Base-by-base conservation (phyloP, 1,140 invertebrate genomes). In the Drosophila tani region DNA sequence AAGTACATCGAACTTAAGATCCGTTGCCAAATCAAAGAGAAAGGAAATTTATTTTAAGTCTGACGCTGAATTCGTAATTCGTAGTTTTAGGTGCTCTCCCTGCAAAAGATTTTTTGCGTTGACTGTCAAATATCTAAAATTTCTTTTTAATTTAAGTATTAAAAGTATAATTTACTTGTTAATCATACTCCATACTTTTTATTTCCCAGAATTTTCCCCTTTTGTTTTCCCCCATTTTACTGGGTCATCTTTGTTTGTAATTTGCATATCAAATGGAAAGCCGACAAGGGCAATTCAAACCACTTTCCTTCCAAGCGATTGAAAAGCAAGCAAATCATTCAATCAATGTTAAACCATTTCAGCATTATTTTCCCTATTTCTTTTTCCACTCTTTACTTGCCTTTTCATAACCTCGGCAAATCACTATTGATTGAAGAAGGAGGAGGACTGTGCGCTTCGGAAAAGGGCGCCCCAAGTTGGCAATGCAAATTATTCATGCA, bases 401-500 rank as follows among this genome's bases (percentile, higher is more conserved):
- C 56, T 50, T 69, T 88, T 79, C 76, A 78, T 77, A 80, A 47
- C 59, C 83, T 76, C 83, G 71, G 59, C 63, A 77, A 56, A 88
- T 78, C 73, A 63, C 59, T 81, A 88, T 83, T 64, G 84, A 88
- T 83, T 88, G 68, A 50, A 27, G 65, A 8, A 19, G 51, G 32
- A 19, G 32, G 27, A 27, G 29, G 47, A 17, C n/a, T 11, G 14
- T 17, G 58, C n/a, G 38, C 15, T 21, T 19, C 11, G 29, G 57
- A 27, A 14, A 21, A 57, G 11, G 55, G 11, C 11, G 15, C 27
- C 71, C 41, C 35, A 75, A 75, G 43, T 45, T 38, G 56, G 43
- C 40, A 46, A 57, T 67, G 59, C 63, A 82, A 77, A 86, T 88
- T 83, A 88, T 81, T 66, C 81, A 88, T 87, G 77, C 81, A 74